These are phyloP conservation scores for Lucilia cuprina DNA, from an alignment of 1,140 invertebrate genomes.

Conservation along the genomic window DNA sequence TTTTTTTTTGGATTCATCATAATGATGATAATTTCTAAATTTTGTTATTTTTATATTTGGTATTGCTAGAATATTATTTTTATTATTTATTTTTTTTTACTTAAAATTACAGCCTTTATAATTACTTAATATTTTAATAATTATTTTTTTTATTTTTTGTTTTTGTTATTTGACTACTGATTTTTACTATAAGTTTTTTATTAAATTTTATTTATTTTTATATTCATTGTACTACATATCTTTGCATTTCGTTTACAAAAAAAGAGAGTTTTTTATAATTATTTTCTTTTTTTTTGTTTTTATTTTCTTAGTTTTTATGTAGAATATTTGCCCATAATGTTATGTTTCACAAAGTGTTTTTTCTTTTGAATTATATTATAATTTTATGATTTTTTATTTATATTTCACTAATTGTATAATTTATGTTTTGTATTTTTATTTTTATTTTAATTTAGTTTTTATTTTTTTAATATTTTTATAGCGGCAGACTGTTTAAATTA, in stretches of 20 bases:
- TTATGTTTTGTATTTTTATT: neutral
- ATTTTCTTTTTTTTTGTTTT: neutral
- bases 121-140: slow-evolving; percentile 49
- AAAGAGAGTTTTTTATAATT: too few species aligned
- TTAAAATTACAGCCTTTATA: slow-evolving; percentile 63
- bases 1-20: slow-evolving; percentile 19
- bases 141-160: slow-evolving; percentile 33
- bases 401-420: neutral
- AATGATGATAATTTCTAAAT: slow-evolving; percentile 30
- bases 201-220: slow-evolving; percentile 30
- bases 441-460: neutral
- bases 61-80: neutral
- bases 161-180: neutral
- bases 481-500: neutral
- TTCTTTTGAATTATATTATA: neutral
- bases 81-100: slow-evolving; percentile 46
- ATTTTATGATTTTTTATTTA: neutral
- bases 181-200: slow-evolving; percentile 12
- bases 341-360: neutral
- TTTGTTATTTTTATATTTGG: slow-evolving; percentile 10
- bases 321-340: neutral
- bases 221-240: slow-evolving; percentile 37
- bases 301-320: neutral
- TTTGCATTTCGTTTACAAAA: slow-evolving; percentile 33
- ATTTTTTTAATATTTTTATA: neutral